Conservation (phyloP, 2,888 invertebrate species). For the Anthoptus insignis region DNA sequence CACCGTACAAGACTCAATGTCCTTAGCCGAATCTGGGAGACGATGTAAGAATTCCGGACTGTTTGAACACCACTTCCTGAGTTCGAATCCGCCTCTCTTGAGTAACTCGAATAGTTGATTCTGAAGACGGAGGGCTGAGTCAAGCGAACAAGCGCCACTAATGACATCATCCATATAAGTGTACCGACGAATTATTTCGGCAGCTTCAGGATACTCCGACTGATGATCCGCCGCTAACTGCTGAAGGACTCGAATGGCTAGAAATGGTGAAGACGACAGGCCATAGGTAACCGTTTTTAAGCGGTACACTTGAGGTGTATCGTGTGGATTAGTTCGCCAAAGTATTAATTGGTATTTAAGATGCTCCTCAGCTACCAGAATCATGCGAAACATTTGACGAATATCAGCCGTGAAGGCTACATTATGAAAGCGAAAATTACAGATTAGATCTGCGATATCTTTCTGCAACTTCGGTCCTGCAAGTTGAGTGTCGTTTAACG, state of each 20-base stretch:
- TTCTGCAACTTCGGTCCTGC: conserved; percentile 27
- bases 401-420: conserved; percentile 35
- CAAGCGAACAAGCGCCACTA: neutral
- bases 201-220: neutral
- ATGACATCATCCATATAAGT: conserved; percentile 11
- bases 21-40: neutral
- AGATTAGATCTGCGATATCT: conserved; percentile 31
- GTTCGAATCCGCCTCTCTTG: neutral
- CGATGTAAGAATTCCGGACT: neutral
- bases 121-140: neutral
- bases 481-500: conserved; percentile 29
- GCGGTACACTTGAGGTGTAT: neutral
- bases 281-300: neutral
- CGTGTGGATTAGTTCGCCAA: conserved; percentile 17
- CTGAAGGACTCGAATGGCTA: conserved; percentile 3
- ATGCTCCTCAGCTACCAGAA: conserved; percentile 23
- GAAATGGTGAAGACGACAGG: neutral
- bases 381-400: conserved; percentile 32
- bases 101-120: neutral
- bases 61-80: neutral
- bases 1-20: neutral
- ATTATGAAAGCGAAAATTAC: conserved; percentile 22
- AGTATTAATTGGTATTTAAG: conserved; percentile 31
- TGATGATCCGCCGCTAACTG: neutral
- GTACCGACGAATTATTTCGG: neutral